Evolutionary conservation across 1,140 invertebrate species (phyloP).

Genomic region (Augochlora pura): DNA sequence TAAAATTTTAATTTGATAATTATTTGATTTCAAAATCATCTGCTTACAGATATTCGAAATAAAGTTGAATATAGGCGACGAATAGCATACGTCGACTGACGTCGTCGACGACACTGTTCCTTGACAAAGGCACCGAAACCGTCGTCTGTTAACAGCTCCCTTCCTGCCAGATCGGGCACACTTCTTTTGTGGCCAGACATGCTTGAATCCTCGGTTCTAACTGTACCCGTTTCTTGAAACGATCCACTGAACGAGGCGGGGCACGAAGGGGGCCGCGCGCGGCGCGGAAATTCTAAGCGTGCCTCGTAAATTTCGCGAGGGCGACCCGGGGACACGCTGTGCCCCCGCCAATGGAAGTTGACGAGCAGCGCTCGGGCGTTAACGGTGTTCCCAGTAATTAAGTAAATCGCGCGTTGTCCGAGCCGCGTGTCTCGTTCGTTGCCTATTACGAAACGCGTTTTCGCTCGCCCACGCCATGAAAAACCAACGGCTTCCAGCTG

Average conservation of each 20-base stretch:
- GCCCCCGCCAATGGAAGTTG: conserved; percentile 57
- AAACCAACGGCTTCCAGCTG: neutral
- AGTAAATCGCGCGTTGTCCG: conserved; percentile 58
- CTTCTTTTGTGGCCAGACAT: neutral
- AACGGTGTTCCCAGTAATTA: conserved; percentile 66
- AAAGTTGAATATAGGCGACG: too few relatives aligned
- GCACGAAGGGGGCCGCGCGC: neutral
- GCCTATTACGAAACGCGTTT: conserved; percentile 33
- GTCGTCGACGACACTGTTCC: too few relatives aligned
- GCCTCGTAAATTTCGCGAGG: conserved; percentile 44
- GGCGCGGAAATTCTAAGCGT: conserved; percentile 45
- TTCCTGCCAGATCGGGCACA: neutral
- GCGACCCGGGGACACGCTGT: conserved; percentile 11
- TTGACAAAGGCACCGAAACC: neutral
- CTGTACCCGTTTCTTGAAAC: conserved; percentile 17
- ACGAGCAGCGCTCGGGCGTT: conserved; percentile 56
- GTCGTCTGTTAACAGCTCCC: neutral
- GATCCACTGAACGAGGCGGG: neutral
- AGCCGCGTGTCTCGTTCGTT: conserved; percentile 22
- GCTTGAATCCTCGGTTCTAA: conserved; percentile 13
- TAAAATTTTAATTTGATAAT: too few relatives aligned
- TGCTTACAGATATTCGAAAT: too few relatives aligned
- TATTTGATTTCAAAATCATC: too few relatives aligned
- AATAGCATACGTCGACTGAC: too few relatives aligned
- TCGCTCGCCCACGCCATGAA: neutral